These are phyloP conservation scores for Campoletis raptor DNA, from an alignment of 2,888 invertebrate species.

Conservation along the genomic window DNA sequence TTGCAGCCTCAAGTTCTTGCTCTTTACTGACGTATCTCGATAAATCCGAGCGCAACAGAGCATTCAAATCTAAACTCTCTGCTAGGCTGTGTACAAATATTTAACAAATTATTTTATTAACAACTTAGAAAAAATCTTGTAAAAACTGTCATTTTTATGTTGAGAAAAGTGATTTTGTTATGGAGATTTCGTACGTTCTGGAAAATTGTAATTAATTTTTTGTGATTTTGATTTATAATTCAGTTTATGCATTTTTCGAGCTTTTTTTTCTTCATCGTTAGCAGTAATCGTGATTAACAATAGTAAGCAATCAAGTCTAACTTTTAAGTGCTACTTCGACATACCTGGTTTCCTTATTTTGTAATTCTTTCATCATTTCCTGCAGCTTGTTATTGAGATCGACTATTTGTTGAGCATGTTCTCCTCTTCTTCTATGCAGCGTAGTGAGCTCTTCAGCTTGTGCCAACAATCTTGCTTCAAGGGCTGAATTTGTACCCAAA, in stretches of 20 bases:
- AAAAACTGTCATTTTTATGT: background rate
- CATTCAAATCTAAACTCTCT: constrained; percentile 89
- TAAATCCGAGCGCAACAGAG: constrained; percentile 90
- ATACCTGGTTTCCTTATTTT: constrained; percentile 90
- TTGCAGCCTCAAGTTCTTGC: constrained; percentile 92
- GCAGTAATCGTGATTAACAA: background rate
- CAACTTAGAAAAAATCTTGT: background rate
- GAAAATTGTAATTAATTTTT: background rate
- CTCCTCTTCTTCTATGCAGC: constrained; percentile 94
- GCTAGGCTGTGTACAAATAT: constrained; percentile 86
- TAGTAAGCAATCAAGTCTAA: background rate
- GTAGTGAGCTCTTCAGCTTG: constrained; percentile 98
- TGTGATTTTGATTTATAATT: background rate
- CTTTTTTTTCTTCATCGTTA: too few species aligned
- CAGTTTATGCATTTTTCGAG: too few species aligned
- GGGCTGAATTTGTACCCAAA: constrained; percentile 88
- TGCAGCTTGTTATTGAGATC: constrained; percentile 94
- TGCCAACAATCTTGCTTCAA: constrained; percentile 94
- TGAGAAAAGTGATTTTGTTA: background rate
- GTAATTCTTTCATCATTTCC: constrained; percentile 92
- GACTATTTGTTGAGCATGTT: constrained; percentile 97
- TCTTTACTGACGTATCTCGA: constrained; percentile 90
- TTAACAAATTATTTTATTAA: background rate
- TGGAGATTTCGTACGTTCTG: background rate
- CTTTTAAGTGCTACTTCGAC: constrained; percentile 20